Evolutionary conservation across 2,797 vertebrate genomes (phyloP).

Genomic region (Danionella dracula): DNA sequence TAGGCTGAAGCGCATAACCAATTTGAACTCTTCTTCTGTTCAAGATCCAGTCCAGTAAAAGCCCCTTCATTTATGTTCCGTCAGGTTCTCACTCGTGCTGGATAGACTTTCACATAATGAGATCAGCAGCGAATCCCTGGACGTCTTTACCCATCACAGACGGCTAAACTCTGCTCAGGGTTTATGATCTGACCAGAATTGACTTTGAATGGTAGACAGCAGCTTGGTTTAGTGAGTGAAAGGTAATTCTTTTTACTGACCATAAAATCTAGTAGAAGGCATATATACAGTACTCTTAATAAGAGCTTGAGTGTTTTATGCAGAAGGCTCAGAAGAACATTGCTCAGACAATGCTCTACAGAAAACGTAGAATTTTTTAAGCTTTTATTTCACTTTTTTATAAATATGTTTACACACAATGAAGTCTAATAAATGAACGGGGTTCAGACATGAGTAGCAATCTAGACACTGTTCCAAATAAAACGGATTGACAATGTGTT

Average conservation of each 20-base stretch:
- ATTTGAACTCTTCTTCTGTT: conserved; percentile 27
- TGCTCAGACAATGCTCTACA: no score
- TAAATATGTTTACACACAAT: no score
- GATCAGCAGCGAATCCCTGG: not conserved
- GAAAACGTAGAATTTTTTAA: no score
- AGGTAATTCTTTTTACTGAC: not conserved
- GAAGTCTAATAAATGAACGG: no score
- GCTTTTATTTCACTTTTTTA: no score
- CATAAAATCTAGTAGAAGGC: not conserved
- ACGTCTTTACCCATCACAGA: not conserved
- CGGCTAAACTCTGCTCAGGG: not conserved
- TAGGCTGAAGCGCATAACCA: conserved; percentile 15
- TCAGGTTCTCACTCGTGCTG: conserved; percentile 11
- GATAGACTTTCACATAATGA: conserved; percentile 22
- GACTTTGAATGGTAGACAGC: not conserved
- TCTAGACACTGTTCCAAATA: no score
- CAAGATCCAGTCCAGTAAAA: conserved; percentile 12
- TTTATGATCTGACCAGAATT: not conserved
- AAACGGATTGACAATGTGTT: no score
- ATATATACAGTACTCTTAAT: no score
- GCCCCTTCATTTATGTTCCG: not conserved
- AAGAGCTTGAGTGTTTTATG: not conserved
- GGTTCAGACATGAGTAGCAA: no score
- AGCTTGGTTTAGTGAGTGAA: no score
- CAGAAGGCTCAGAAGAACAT: not conserved